Conservation (phyloP, 2,113 vertebrate genomes). For the Takifugu flavidus region DNA sequence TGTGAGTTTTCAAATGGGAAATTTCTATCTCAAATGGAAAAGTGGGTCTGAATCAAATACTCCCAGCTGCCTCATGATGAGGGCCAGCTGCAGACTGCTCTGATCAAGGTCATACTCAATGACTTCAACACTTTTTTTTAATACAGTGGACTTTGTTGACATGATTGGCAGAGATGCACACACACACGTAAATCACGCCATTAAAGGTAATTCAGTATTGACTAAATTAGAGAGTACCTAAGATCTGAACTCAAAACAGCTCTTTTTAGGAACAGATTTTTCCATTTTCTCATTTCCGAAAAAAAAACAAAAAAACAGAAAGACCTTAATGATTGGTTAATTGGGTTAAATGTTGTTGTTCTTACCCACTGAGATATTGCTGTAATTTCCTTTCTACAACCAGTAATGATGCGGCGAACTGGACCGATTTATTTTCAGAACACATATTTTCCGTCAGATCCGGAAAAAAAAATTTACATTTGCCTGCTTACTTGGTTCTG, state of each 20-base stretch:
- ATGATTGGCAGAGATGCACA: conserved; percentile 23
- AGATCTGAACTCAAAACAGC: conserved; percentile 50
- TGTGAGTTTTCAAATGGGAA: conserved; percentile 66
- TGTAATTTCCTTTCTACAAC: conserved; percentile 47
- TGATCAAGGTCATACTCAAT: conserved; percentile 60
- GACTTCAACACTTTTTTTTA: conserved; percentile 65
- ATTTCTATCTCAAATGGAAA: conserved; percentile 68
- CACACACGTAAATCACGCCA: conserved; percentile 52
- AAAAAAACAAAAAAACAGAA: conserved; percentile 38
- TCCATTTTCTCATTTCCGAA: conserved; percentile 29
- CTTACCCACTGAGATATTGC: conserved; percentile 37
- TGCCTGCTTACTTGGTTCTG: too few species aligned
- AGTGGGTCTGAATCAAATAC: conserved; percentile 63
- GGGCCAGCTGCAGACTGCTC: conserved; percentile 67
- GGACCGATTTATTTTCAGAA: conserved; percentile 49
- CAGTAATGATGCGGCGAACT: conserved; percentile 42
- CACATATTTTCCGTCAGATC: background rate
- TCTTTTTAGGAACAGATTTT: conserved; percentile 30
- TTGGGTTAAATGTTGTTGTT: conserved; percentile 61
- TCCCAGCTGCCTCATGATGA: conserved; percentile 70
- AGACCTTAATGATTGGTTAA: conserved; percentile 61
- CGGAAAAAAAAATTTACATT: too few species aligned
- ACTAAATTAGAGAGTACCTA: too few species aligned
- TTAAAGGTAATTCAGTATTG: conserved; percentile 54
- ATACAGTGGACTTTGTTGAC: conserved; percentile 68